A percentile compares a stretch with the other conserved stretches of the same genome.
phyloP scores from a whole-genome alignment of 2,113 vertebrate species.

The Neogobius melanostomus region DNA sequence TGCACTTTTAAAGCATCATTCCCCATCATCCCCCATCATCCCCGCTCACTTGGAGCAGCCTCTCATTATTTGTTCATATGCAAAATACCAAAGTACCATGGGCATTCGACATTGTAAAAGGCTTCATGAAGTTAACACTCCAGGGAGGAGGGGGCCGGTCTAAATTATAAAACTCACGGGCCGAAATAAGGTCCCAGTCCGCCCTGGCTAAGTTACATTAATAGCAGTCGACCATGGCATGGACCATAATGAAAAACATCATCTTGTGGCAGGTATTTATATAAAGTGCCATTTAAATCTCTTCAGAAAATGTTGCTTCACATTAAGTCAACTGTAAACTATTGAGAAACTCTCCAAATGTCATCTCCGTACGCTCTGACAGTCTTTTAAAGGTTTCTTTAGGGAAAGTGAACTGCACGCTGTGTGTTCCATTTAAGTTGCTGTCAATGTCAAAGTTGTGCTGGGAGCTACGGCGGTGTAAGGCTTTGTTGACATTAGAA shows the following conservation, averaged over 20 bases:
- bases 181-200: too few species aligned
- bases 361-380: not conserved
- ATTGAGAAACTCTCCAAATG: constrained; percentile 6
- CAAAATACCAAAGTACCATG: too few species aligned
- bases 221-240: too few species aligned
- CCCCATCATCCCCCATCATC: too few species aligned
- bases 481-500: constrained; percentile 7
- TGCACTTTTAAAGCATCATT: too few species aligned
- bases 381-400: constrained; percentile 8
- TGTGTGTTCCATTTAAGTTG: not conserved
- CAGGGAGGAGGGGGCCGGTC: too few species aligned
- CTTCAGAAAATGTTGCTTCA: not conserved
- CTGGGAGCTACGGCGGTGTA: not conserved
- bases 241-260: not conserved
- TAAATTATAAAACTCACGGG: too few species aligned
- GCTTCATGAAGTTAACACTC: too few species aligned
- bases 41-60: too few species aligned
- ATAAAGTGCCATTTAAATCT: not conserved
- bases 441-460: not conserved
- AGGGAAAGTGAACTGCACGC: not conserved
- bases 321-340: not conserved
- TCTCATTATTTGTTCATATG: too few species aligned
- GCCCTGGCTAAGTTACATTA: too few species aligned
- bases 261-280: not conserved
- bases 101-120: too few species aligned